A percentile compares a stretch with the other conserved stretches of the same genome.
These are phyloP conservation scores for Centruroides sculpturatus DNA, from an alignment of 1,140 invertebrate genomes.

Conservation along the genomic window DNA sequence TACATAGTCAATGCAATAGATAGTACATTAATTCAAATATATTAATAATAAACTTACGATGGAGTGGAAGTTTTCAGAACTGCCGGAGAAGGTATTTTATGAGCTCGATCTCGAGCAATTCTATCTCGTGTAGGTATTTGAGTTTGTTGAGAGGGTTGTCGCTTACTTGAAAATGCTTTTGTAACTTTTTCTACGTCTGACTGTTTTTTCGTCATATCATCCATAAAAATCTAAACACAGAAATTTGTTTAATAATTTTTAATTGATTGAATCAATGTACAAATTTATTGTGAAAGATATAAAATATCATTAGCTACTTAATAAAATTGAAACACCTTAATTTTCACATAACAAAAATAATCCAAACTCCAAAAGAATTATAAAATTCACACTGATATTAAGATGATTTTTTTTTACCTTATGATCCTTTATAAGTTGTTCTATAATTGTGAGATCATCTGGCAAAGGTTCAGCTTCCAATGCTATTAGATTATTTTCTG, in stretches of 20 bases:
- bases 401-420: conserved; percentile 34
- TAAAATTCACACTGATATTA: too few relatives aligned
- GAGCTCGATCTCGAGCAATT: background rate
- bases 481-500: conserved; percentile 66
- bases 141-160: conserved; percentile 5
- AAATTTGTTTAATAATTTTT: too few relatives aligned
- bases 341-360: too few relatives aligned
- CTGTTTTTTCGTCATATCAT: conserved; percentile 68
- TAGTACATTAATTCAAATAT: too few relatives aligned
- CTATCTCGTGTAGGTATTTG: conserved; percentile 3
- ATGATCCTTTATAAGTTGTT: conserved; percentile 77
- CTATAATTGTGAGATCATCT: conserved; percentile 70
- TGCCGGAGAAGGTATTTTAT: background rate
- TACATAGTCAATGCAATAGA: too few relatives aligned
- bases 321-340: too few relatives aligned
- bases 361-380: too few relatives aligned
- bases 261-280: too few relatives aligned
- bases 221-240: conserved; percentile 48
- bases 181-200: conserved; percentile 68
- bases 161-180: conserved; percentile 17
- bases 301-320: too few relatives aligned
- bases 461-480: conserved; percentile 74
- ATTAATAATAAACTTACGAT: background rate
- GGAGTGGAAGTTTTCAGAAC: conserved; percentile 4
- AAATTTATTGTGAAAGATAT: too few relatives aligned